Evolutionary conservation across 2,797 vertebrate genomes (phyloP).

Genomic region (Phalanger gymnotis): DNA sequence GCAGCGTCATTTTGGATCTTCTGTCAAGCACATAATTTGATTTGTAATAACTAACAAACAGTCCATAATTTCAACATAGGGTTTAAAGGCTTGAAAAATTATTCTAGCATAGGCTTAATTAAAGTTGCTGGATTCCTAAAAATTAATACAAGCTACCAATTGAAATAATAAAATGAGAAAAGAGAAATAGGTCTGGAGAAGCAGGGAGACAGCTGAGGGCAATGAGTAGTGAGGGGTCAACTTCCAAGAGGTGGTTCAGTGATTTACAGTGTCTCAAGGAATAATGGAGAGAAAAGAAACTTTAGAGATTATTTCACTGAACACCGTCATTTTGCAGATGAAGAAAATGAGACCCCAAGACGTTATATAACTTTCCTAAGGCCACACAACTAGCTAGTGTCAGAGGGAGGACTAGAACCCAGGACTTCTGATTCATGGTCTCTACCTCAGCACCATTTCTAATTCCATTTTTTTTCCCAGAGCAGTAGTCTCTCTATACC

Average conservation of each 20-base stretch:
- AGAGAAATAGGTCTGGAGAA: conserved; percentile 5
- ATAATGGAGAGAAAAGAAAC: not conserved
- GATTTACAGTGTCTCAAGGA: not conserved
- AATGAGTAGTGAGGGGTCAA: conserved; percentile 31
- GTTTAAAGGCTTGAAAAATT: conserved; percentile 29
- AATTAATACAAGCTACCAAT: conserved; percentile 58
- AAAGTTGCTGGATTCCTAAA: conserved; percentile 56
- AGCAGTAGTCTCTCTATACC: conserved; percentile 3
- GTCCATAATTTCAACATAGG: not conserved
- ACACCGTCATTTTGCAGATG: not conserved
- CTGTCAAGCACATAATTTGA: conserved; percentile 51
- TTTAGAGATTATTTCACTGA: not conserved
- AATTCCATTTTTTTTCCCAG: conserved; percentile 37
- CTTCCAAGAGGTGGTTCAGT: conserved; percentile 43
- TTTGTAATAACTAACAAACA: conserved; percentile 37
- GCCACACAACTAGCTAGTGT: not conserved
- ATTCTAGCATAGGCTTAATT: conserved; percentile 58
- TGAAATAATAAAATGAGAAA: conserved; percentile 34
- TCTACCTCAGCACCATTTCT: conserved; percentile 46
- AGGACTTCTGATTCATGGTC: not conserved
- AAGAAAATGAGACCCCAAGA: not conserved
- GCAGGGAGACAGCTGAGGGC: not conserved
- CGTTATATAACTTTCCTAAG: not conserved
- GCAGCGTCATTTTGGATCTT: conserved; percentile 26
- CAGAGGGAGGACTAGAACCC: not conserved